phyloP scores from a whole-genome alignment of 2,113 vertebrate species.

The Peucedramus taeniatus region DNA sequence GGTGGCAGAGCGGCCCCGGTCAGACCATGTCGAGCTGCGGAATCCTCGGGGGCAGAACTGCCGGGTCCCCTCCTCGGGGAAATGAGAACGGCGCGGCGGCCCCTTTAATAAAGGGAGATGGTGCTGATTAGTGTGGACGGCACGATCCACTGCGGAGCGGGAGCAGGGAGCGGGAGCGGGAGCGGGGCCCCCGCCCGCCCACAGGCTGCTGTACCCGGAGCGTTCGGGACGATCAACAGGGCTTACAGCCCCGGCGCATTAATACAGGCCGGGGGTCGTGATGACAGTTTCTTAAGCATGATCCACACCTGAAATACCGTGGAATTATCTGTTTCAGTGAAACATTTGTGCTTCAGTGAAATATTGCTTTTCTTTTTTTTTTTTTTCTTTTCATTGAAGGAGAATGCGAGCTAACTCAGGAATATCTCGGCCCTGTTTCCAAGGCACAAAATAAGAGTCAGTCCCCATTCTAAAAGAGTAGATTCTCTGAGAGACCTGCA shows the following conservation, averaged over 20 bases:
- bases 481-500: not conserved
- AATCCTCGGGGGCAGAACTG: not conserved
- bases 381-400: not conserved
- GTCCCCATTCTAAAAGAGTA: not conserved
- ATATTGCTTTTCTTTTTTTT: rapidly evolving
- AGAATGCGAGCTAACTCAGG: not conserved
- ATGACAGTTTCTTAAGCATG: not conserved
- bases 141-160: slow-evolving; percentile 45
- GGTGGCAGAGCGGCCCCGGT: not conserved
- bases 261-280: not conserved
- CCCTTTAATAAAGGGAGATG: not conserved
- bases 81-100: not conserved
- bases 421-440: not conserved
- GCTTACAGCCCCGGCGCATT: rapidly evolving
- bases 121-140: slow-evolving; percentile 28
- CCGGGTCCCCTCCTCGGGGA: not conserved
- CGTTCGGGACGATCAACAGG: too few species aligned
- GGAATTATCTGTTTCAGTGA: not conserved
- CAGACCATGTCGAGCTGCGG: not conserved
- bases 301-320: not conserved
- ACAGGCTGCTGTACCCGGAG: not conserved
- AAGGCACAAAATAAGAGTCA: not conserved
- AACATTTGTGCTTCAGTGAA: not conserved
- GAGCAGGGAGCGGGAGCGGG: not conserved
- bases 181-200: not conserved